Conservation (phyloP, 2,797 vertebrate species). For the Macropus fuliginosus region DNA sequence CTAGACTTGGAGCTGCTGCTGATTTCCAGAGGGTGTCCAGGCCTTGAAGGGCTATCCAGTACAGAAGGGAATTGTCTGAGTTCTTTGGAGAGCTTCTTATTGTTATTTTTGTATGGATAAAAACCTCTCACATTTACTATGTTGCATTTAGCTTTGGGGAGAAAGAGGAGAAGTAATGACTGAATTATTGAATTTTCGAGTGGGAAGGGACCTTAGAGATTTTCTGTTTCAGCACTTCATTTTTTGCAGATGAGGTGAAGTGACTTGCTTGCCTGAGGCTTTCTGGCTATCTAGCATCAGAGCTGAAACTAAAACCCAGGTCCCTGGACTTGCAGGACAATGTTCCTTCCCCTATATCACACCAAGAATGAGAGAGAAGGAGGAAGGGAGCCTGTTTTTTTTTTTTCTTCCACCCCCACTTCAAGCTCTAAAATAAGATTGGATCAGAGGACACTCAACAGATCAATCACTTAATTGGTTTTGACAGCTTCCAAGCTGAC, state of each 20-base stretch:
- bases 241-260: neutral
- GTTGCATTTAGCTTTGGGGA: conserved; percentile 12
- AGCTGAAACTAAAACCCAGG: neutral
- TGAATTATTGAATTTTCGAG: neutral
- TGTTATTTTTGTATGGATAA: neutral
- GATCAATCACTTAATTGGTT: conserved; percentile 3
- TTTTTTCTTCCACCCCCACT: neutral
- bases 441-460: neutral
- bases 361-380: neutral
- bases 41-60: conserved; percentile 12
- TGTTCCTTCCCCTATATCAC: neutral
- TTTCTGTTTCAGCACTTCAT: neutral
- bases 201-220: neutral
- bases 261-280: neutral
- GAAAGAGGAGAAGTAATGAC: neutral
- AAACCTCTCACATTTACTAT: conserved; percentile 6
- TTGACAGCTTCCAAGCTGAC: neutral
- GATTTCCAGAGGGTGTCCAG: neutral
- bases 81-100: neutral
- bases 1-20: neutral
- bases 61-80: conserved; percentile 1
- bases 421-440: neutral
- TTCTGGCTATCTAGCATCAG: neutral
- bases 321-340: neutral
- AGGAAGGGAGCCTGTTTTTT: neutral